Base-by-base conservation (phyloP, 2,888 invertebrate species). In the Arge pagana region DNA sequence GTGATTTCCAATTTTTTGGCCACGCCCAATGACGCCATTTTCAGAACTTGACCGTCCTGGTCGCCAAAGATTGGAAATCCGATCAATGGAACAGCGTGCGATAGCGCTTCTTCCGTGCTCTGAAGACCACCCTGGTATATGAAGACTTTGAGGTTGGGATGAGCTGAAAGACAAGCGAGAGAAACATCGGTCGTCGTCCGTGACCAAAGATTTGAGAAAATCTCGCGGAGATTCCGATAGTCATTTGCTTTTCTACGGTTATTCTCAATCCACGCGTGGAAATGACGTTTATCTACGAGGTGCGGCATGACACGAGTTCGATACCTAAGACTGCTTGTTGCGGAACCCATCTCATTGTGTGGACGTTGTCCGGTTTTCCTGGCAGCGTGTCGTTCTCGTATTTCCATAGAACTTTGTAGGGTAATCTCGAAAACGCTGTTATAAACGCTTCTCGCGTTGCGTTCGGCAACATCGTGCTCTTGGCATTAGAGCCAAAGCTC, bases 351-450 rank as follows among this genome's bases (percentile, higher is more conserved):
- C 74, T 58, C 6, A 76, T 42, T 1, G 80, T 66, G 48, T 77
- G 73, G 0, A 82, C 76, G 58, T 82, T 81, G 5, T 66, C 63
- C 0, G 80, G 79, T 3, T 65, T n/a, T 24, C 72, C 63, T 0
- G 71, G 65, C 23, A 74, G 37, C 18, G 60, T 33, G 13, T 78
- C 77, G 35, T 77, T 69, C 57, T 80, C 80, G 66, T 78, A 81
- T 60, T 81, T 81, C 79, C 80, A 80, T 1, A 81, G 55, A 1
- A 81, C 70, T 6, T 72, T 67, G 54, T 79, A 78, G 49, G 76
- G 75, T 23, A 81, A 55, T 15, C 70, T 66, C 1, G 68, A 64
- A 45, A 81, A 79, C 1, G 77, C 78, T 5, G 71, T 65, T 1
- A 81, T 58, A 48, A 81, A 77, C 13, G 75, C 63, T 18, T 69